Conservation (phyloP, 1,140 invertebrate genomes). For the Drosophila prosaltans region DNA sequence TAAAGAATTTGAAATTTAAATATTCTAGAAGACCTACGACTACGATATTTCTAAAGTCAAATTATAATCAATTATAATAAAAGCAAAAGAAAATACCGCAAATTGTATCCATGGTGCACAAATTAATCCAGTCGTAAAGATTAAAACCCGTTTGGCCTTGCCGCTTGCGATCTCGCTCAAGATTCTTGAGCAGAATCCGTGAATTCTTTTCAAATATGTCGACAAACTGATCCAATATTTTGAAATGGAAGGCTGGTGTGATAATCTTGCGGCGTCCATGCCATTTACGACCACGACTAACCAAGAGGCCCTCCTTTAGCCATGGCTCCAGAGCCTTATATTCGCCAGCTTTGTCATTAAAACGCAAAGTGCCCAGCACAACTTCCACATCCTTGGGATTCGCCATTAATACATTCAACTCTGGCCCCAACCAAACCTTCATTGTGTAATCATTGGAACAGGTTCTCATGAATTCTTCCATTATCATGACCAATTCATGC, state of each 20-base stretch:
- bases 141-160: conserved; percentile 82
- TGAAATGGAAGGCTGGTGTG: conserved; percentile 94
- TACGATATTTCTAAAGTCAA: too few relatives aligned
- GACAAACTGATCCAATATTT: conserved; percentile 91
- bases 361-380: conserved; percentile 59
- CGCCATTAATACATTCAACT: conserved; percentile 65
- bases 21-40: too few relatives aligned
- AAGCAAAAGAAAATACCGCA: conserved; percentile 84
- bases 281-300: conserved; percentile 89
- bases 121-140: conserved; percentile 87
- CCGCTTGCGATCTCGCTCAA: conserved; percentile 78
- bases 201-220: conserved; percentile 89
- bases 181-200: conserved; percentile 84
- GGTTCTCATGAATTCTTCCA: conserved; percentile 38
- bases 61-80: neutral
- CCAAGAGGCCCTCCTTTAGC: conserved; percentile 89
- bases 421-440: conserved; percentile 76
- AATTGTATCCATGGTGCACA: conserved; percentile 90
- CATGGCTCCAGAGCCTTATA: conserved; percentile 89
- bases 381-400: conserved; percentile 72
- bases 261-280: conserved; percentile 90
- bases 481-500: conserved; percentile 39
- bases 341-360: conserved; percentile 76
- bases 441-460: conserved; percentile 83
- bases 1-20: too few relatives aligned